Evolutionary conservation across 1,140 invertebrate genomes (phyloP), one percentile per base, ranked within the genome.

Genomic region (Lysiphlebus fabarum): DNA sequence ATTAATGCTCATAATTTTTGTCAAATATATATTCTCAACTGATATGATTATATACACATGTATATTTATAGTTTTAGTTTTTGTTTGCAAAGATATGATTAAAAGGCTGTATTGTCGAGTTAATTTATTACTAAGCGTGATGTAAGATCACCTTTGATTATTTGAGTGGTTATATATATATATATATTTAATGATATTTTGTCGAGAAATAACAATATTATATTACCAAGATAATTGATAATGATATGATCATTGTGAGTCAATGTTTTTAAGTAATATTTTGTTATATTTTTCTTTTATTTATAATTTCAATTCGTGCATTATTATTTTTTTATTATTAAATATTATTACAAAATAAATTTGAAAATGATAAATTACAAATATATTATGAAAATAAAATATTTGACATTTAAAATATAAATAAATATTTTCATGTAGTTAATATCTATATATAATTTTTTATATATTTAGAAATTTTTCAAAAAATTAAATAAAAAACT

Each of bases 81-180:
- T 12, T 51, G 33, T 42, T 26, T 26, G 17, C 17, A 1, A 26
- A 34, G 33, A 55, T 55, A 48, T 37, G 17, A 43, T 36, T 38
- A 17, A 26, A 57, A 57, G n/a, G 4, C 49, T 34, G 7, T 51
- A 14, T 51, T 37, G 34, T 36, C 43, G 43, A 43, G 58, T 55
- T 62, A 63, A 68, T 69, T 68, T 68, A 69, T 50, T 45, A 61
- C 60, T 6, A 50, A 37, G 50, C 60, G 55, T 62, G 54, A 64
- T 56, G 47, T 33, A 48, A 60, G 66, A 69, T 66, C 43, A 55
- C 59, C 44, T 56, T 49, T 62, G 61, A 66, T 66, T 68, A 64
- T 68, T 69, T 53, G 62, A 44, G 48, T 65, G 64, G 61, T n/a
- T n/a, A n/a, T n/a, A n/a, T 59, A 47, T 59, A 61, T 43, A 40